A percentile compares a stretch with the other conserved stretches of the same genome.
phyloP scores from a whole-genome alignment of 2,888 invertebrate genomes.

The Hoplodrina ambigua region DNA sequence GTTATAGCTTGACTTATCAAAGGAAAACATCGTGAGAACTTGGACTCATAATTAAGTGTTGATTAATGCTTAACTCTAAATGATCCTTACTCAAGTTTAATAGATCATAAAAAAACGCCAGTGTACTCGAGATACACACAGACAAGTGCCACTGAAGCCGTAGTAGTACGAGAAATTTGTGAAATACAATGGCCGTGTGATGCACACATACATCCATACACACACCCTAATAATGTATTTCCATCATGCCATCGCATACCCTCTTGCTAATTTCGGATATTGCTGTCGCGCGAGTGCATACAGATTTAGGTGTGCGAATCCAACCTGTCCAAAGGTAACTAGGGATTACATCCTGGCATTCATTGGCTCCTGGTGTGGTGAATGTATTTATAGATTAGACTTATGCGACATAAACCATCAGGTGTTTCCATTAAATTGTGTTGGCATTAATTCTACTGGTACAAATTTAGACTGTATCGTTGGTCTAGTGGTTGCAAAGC shows the following conservation, averaged over 20 bases:
- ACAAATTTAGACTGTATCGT: too few relatives aligned
- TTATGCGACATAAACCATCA: background rate
- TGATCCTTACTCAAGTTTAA: too few relatives aligned
- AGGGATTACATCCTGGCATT: background rate
- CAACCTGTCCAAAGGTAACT: background rate
- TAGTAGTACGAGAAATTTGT: background rate
- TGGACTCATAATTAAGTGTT: too few relatives aligned
- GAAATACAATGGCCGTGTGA: background rate
- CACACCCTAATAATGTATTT: background rate
- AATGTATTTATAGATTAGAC: background rate
- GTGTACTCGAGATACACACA: background rate
- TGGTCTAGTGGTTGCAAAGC: too few relatives aligned
- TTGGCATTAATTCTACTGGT: too few relatives aligned
- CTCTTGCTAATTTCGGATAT: background rate
- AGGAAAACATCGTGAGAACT: too few relatives aligned
- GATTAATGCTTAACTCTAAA: too few relatives aligned
- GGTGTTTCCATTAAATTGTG: too few relatives aligned
- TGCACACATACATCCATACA: constrained; percentile 1
- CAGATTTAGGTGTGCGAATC: background rate
- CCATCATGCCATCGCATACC: background rate
- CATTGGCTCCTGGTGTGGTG: constrained; percentile 1
- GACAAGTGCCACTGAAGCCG: background rate
- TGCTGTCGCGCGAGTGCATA: background rate
- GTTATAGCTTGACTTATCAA: too few relatives aligned
- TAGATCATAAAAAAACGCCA: too few relatives aligned